Base-by-base conservation (phyloP, 23 tunicate species). In the Diplosoma virens region DNA sequence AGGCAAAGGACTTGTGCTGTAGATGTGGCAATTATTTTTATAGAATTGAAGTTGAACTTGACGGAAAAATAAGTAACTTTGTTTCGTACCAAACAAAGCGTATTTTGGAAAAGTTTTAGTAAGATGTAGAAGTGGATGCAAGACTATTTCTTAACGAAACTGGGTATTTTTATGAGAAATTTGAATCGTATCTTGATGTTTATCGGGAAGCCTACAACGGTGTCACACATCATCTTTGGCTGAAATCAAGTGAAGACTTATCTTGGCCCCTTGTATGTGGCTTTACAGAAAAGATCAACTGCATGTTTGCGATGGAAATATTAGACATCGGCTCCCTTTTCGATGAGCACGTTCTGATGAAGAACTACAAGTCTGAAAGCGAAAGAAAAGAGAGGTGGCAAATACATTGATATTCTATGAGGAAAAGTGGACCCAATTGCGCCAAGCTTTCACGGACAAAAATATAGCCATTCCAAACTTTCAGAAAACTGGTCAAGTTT, bases 281-380 rank as follows among this genome's bases (percentile, higher is more conserved):
- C 35, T 75, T 34, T 75, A 45, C 46, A 27, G 81, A 76, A 28
- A 67, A 66, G 73, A 52, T 54, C 30, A 73, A 73, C 79, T 25
- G 18, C 5, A 7, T 73, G 79, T 73, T 55, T 55, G 81, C 71
- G 50, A 76, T 4, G 56, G 47, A 76, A 37, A 33, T 76, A 47
- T 30, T 76, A 5, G 52, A 76, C 81, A 61, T 28, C 76, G 81
- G 61, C 76, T 76, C 81, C 33, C 81, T 76, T 61, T 76, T 67
- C 27, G 74, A 67, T 34, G 74, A 67, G 74, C 83, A 78, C 18
- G 78, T 78, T 58, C 78, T 78, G 63, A 56, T 33, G 59, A 64
- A 76, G 64, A 68, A 53, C 47, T 59, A 63, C 41, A 66, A 61
- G 79, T 76, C 79, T 67, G 78, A 76, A 76, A 48, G 78, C 35